These are phyloP conservation scores for Dynastes tityus DNA, from an alignment of 2,888 invertebrate genomes.

Conservation along the genomic window DNA sequence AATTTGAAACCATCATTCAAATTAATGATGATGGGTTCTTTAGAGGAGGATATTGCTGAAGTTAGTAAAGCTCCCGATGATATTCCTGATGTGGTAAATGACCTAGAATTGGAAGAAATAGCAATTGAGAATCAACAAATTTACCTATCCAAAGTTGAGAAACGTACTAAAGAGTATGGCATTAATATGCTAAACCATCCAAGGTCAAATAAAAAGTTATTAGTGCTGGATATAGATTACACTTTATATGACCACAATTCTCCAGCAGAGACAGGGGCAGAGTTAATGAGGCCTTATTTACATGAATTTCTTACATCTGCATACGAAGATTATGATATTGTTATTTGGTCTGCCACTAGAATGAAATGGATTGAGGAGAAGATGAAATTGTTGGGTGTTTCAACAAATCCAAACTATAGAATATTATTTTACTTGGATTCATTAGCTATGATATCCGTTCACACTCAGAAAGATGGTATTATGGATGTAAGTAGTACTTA, in stretches of 20 bases:
- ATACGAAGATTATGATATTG: slow-evolving; percentile 94
- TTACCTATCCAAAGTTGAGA: slow-evolving; percentile 87
- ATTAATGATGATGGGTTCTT: slow-evolving; percentile 97
- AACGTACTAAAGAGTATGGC: slow-evolving; percentile 87
- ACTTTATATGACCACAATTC: slow-evolving; percentile 97
- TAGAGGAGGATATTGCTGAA: slow-evolving; percentile 92
- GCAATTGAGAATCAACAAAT: slow-evolving; percentile 78
- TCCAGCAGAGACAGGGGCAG: slow-evolving; percentile 86
- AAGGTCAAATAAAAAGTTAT: slow-evolving; percentile 87
- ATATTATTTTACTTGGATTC: slow-evolving; percentile 94
- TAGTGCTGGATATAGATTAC: slow-evolving; percentile 97
- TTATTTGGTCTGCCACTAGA: slow-evolving; percentile 98
- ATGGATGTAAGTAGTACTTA: slow-evolving; percentile 80
- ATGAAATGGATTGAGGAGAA: slow-evolving; percentile 99
- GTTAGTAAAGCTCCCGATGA: slow-evolving; percentile 86
- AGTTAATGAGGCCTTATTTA: slow-evolving; percentile 94
- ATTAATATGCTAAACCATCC: slow-evolving; percentile 87
- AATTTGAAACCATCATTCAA: slow-evolving; percentile 91
- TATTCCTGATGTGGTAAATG: slow-evolving; percentile 90
- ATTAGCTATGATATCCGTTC: slow-evolving; percentile 95
- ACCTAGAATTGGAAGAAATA: slow-evolving; percentile 90
- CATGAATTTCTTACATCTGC: slow-evolving; percentile 94
- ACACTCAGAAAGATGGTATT: slow-evolving; percentile 91
- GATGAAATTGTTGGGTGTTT: slow-evolving; percentile 93
- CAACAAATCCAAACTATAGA: slow-evolving; percentile 88